These are phyloP conservation scores for Galendromus occidentalis DNA, from an alignment of 1,140 invertebrate species.

Conservation along the genomic window DNA sequence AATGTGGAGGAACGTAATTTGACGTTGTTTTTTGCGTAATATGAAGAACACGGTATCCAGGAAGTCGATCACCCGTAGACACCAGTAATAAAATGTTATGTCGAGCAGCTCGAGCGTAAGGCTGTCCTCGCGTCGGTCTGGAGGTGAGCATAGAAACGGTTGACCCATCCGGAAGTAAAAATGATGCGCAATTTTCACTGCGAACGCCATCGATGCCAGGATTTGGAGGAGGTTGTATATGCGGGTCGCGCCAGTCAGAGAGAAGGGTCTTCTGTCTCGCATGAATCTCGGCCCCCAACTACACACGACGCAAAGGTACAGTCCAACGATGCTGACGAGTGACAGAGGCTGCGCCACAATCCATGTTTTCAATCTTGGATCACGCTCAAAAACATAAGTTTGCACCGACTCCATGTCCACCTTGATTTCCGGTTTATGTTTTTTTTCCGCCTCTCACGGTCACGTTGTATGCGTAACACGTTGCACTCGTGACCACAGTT, in stretches of 20 bases:
- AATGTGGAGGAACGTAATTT: constrained; percentile 31
- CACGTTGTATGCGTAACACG: no score
- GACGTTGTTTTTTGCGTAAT: constrained; percentile 30
- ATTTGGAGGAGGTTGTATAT: background rate
- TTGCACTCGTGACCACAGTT: no score
- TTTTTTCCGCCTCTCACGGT: no score
- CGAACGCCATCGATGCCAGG: background rate
- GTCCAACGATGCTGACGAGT: background rate
- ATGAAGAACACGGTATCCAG: constrained; percentile 31
- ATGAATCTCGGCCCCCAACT: background rate
- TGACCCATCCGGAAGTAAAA: constrained; percentile 1
- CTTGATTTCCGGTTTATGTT: no score
- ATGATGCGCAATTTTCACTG: background rate
- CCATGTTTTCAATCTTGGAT: background rate
- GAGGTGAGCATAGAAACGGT: background rate
- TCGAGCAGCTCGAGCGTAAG: background rate
- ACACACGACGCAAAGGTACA: background rate
- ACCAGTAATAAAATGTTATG: background rate
- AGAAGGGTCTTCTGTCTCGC: background rate
- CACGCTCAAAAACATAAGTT: background rate
- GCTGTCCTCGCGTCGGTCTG: background rate
- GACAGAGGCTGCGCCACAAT: background rate
- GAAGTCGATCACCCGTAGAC: constrained; percentile 23
- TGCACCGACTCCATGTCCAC: no score
- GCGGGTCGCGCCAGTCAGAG: background rate